Base-by-base conservation (phyloP, 2,888 invertebrate species). In the Conistra vaccinii region DNA sequence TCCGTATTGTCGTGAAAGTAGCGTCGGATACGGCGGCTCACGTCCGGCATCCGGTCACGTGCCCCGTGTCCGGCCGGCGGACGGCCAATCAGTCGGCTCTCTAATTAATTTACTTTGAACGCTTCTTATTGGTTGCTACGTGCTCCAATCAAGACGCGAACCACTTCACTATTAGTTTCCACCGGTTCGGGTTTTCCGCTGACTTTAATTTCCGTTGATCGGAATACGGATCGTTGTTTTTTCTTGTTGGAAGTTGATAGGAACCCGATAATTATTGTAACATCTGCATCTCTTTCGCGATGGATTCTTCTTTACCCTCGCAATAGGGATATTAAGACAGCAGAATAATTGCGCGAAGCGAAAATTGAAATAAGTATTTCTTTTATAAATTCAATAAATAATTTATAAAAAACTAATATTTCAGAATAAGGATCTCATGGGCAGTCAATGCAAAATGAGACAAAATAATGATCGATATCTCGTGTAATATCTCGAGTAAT, bases 11-110 rank as follows among this genome's bases (percentile, higher is more conserved):
- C 74, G 81, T 61, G 81, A 83, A 87, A 87, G 87, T 85, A 87
- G 77, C 75, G 53, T 78, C 85, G 87, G 87, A 87, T 86, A 72
- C 85, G 87, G 76, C 75, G 62, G 72, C 85, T 75, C 87, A 87
- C 87, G 87, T 85, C 84, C 85, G 80, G 73, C 75, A 57, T 85
- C 85, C 85, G 85, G 83, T 80, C 85, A 85, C 85, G 83, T 84
- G 85, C 58, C 42, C 57, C 71, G 73, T 73, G 83, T 81, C 85
- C 83, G 85, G 74, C 74, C 78, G 63, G 51, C 63, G 78, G 79
- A 76, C 83, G 63, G 73, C 83, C 83, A 83, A 83, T 83, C 83
- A 83, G 83, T 77, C 57, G 80, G 68, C 70, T 80, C 84, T 76
- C 80, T 84, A 84, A 84, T 84, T 84, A 84, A 84, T 84, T 84